These are phyloP conservation scores for Albula glossodonta DNA, from an alignment of 2,113 vertebrate species.

Conservation along the genomic window DNA sequence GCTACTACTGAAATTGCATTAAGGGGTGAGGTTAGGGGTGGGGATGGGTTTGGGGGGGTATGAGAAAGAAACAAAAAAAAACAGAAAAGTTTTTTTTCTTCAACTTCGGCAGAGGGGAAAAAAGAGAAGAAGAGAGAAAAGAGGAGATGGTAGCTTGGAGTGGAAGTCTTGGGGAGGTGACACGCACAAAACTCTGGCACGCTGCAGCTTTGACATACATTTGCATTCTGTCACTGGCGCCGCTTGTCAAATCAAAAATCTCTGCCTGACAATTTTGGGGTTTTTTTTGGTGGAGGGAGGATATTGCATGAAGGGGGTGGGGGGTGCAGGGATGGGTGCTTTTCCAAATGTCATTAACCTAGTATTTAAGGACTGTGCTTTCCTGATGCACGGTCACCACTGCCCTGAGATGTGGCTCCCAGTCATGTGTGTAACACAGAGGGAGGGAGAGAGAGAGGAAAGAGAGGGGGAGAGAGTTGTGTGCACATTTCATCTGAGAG, in stretches of 20 bases:
- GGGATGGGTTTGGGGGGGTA: too few relatives aligned
- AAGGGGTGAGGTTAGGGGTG: slow-evolving; percentile 1
- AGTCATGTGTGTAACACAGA: not conserved
- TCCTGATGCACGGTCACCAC: not conserved
- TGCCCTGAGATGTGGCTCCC: not conserved
- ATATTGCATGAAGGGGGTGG: not conserved
- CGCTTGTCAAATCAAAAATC: slow-evolving; percentile 17
- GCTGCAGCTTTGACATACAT: slow-evolving; percentile 37
- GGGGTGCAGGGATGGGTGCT: not conserved
- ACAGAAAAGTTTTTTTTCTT: slow-evolving; percentile 23
- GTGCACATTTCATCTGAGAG: slow-evolving; percentile 48
- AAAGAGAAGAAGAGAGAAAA: not conserved
- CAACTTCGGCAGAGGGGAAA: not conserved
- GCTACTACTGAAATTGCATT: not conserved
- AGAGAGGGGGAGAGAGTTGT: slow-evolving; percentile 11
- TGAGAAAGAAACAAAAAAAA: not conserved
- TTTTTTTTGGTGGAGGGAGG: not conserved
- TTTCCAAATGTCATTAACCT: not conserved
- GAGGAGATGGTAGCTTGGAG: slow-evolving; percentile 3
- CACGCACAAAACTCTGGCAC: slow-evolving; percentile 23
- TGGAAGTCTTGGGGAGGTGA: slow-evolving; percentile 13
- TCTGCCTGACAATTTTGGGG: slow-evolving; percentile 10
- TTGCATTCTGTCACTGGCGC: slow-evolving; percentile 33
- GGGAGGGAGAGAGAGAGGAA: not conserved
- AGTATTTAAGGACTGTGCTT: not conserved